Base-by-base conservation (phyloP, 2,797 vertebrate species). In the Hyperoplus lanceolatus region DNA sequence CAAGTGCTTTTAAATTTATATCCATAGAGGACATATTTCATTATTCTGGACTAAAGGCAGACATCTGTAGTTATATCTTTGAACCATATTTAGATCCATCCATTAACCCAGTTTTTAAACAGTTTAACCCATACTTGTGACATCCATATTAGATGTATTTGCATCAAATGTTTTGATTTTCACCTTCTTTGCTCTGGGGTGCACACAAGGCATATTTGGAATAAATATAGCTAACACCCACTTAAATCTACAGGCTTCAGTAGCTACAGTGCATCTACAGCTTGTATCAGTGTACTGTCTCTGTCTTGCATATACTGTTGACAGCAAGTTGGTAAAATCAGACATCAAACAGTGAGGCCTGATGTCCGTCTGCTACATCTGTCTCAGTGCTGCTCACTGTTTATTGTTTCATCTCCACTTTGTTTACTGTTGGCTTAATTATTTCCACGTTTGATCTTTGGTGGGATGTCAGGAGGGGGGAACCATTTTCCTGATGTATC, bases 361-460 rank as follows among this genome's bases (percentile, higher is more conserved):
- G 84, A 90, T 85, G 81, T 77, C 81, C 62, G 56, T 73, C 88
- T 89, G 89, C 77, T 75, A 70, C 92, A 94, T 93, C 84, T 92
- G 91, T 89, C 82, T 89, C 86, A 51, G 82, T 73, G 76, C 87
- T 87, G 89, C 85, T 84, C 70, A 3, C 82, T 92, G 91, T 95
- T 93, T 94, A 93, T 94, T 93, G 90, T 92, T 92, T 89, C 84
- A 91, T 93, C 92, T 90, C 81, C 29, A 71, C 91, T 87, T 91
- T 94, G 92, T 94, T 93, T 93, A 94, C 87, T 83, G 87, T 84
- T 68, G 68, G 59, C 84, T 81, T 92, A 93, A 94, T 94, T 92
- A 92, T 93, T 94, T 92, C 93, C 90, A 92, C 85, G 87, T 92
- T 90, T 91, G 82, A 91, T 91, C 73, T 89, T 73, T 72, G 72